phyloP scores from a whole-genome alignment of 2,797 vertebrate species.

The Varecia variegata region DNA sequence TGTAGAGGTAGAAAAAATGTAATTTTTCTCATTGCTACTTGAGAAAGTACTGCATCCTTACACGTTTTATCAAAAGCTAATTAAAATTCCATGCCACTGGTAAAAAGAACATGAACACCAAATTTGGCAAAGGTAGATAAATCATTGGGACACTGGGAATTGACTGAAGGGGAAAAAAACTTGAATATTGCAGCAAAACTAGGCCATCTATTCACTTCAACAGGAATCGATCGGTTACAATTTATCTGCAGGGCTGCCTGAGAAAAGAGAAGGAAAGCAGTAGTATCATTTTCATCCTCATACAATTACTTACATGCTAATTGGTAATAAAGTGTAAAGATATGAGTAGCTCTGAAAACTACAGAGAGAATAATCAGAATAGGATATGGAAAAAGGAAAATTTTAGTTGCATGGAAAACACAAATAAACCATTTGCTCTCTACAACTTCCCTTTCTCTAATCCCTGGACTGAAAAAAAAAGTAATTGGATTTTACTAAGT shows the following conservation, averaged over 20 bases:
- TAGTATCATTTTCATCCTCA: background rate
- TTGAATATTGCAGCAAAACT: conserved; percentile 67
- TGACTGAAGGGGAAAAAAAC: conserved; percentile 30
- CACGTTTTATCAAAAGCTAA: conserved; percentile 56
- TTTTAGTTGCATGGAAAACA: background rate
- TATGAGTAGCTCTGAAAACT: background rate
- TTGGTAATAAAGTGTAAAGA: background rate
- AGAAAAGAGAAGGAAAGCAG: background rate
- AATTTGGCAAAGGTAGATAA: conserved; percentile 73
- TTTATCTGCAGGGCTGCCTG: conserved; percentile 47
- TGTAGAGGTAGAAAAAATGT: background rate
- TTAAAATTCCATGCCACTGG: conserved; percentile 69
- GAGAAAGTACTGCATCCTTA: conserved; percentile 15
- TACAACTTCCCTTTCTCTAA: background rate
- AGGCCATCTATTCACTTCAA: conserved; percentile 66
- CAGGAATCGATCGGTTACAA: conserved; percentile 56
- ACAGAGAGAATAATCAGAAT: background rate
- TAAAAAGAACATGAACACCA: conserved; percentile 63
- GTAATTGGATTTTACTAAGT: conserved; percentile 4
- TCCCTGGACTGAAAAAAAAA: background rate
- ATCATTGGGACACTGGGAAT: conserved; percentile 66
- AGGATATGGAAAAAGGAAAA: background rate
- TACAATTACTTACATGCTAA: conserved; percentile 31
- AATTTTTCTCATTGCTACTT: conserved; percentile 38
- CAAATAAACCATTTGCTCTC: background rate